Evolutionary conservation across 2,888 invertebrate genomes (phyloP).

Genomic region (Harmothoe impar): DNA sequence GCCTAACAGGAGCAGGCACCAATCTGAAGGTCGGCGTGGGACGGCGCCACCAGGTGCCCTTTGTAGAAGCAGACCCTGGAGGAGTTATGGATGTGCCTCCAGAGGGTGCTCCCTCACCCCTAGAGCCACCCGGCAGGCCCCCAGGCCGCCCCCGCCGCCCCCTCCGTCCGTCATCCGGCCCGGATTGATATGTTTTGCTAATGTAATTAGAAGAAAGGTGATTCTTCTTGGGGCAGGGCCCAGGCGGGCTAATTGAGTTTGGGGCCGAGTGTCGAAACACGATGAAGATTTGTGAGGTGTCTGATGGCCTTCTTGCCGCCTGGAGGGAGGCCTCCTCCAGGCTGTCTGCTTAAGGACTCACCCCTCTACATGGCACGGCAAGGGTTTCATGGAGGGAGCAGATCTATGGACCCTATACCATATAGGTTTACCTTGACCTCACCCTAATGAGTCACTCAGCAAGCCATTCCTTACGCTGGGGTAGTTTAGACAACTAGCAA

Average conservation of each 20-base stretch:
- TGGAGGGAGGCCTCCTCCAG: background rate
- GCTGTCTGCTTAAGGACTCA: background rate
- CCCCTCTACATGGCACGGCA: no score
- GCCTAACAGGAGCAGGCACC: background rate
- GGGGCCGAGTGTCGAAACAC: conserved; percentile 54
- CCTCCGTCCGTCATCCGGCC: conserved; percentile 43
- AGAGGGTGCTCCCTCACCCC: conserved; percentile 40
- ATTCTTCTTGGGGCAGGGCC: conserved; percentile 43
- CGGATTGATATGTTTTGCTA: conserved; percentile 62
- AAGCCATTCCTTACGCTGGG: no score
- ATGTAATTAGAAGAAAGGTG: conserved; percentile 57
- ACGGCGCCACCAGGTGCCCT: conserved; percentile 28
- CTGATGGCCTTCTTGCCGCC: conserved; percentile 44
- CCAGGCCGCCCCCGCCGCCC: background rate
- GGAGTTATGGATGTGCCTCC: conserved; percentile 48
- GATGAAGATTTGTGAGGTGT: conserved; percentile 62
- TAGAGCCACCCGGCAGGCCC: background rate
- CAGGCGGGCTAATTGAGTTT: conserved; percentile 9
- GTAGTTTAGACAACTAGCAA: no score
- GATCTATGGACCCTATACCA: no score
- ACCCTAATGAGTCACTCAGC: no score
- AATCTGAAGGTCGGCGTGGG: conserved; percentile 6
- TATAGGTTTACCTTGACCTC: no score
- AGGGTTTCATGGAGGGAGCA: no score
- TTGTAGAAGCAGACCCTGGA: conserved; percentile 4